Base-by-base conservation (phyloP, 2,888 invertebrate species). In the Allolobophora icterica region DNA sequence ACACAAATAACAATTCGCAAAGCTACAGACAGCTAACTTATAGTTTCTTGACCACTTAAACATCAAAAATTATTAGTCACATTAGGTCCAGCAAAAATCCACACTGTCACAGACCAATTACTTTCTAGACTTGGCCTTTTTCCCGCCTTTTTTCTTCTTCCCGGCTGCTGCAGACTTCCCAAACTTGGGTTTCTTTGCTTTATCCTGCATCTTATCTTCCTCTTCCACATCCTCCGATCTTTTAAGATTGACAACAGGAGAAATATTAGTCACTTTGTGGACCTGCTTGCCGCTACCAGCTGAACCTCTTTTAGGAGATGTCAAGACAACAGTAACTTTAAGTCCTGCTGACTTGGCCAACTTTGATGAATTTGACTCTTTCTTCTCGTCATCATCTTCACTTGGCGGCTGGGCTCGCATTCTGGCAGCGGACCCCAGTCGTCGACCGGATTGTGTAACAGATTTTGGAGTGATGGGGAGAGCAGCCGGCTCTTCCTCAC, bases 311-410 rank as follows among this genome's bases (percentile, higher is more conserved):
- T 38, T 87, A 24, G 87, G 35, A 24, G 34, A 0, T 6, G 87
- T 19, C 38, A 38, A 87, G 35, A 87, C 35, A 35, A 87, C 38
- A 35, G 87, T 87, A 17, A 87, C 38, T 38, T 87, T 87, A 8
- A 87, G n/a, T 87, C 87, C 38, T 19, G 87, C 11, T 34, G 34
- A 87, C 87, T 87, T 87, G 35, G 38, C 38, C 87, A 38, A 34
- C 24, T 87, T 34, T 38, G 38, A 3, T 35, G 87, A 87, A 87
- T 24, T 17, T 0, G 34, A 87, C 38, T 87, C 87, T 35, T 87
- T 87, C 38, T 87, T 87, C 87, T 87, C 87, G n/a, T 38, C 87
- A 8, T 87, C 87, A 35, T 87, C 87, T 87, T 87, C 87, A 35
- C 87, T 38, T 24, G 38, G 87, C 19, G 87, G 87, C 34, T 87